Percentiles rank a stretch among this genome's conserved stretches.
Conservation (phyloP, 2,888 invertebrate species). For the Caenorhabditis sp. region DNA sequence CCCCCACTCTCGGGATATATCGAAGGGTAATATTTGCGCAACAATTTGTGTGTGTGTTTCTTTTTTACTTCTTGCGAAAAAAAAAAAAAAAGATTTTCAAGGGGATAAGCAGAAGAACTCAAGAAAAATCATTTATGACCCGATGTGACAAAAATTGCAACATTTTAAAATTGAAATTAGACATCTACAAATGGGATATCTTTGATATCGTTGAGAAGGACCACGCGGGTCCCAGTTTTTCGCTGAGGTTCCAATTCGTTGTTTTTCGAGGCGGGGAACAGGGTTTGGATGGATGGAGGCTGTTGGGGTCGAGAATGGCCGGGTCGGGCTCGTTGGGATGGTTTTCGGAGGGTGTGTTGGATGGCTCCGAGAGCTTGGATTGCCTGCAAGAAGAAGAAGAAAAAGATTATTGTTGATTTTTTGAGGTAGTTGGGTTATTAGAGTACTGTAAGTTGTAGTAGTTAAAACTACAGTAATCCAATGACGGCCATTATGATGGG, state of each 20-base stretch:
- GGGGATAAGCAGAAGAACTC: neutral
- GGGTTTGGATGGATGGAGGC: neutral
- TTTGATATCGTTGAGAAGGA: no score
- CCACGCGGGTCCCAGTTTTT: neutral
- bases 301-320: conserved; percentile 12
- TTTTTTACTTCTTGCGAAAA: neutral
- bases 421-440: no score
- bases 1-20: conserved; percentile 5
- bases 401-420: no score
- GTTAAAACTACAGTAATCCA: no score
- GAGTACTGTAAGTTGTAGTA: no score
- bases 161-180: no score
- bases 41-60: neutral
- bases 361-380: conserved; percentile 43
- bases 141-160: no score
- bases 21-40: conserved; percentile 9
- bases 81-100: neutral
- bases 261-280: neutral
- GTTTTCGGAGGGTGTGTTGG: conserved; percentile 43
- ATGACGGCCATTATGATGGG: no score
- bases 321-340: conserved; percentile 16
- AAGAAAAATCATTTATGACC: neutral
- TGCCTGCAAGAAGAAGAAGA: conserved; percentile 36
- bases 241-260: neutral
- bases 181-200: no score